Evolutionary conservation across 1,140 invertebrate species (phyloP).

Genomic region (Apis dorsata): DNA sequence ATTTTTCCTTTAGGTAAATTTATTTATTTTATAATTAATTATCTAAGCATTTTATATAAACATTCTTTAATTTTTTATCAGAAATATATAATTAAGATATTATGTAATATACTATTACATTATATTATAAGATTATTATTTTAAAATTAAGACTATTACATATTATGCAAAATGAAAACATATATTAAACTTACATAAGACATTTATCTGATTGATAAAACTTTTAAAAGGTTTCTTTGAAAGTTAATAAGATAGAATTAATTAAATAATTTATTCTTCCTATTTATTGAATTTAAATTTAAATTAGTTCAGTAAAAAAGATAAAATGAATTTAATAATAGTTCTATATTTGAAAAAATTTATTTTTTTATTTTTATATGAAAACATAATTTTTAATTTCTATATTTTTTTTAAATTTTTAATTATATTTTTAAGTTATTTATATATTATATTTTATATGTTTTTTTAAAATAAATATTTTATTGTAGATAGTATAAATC

Average conservation of each 20-base stretch:
- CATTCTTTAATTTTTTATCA: not conserved
- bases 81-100: not conserved
- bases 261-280: constrained; percentile 72
- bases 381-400: not conserved
- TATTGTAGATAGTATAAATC: constrained; percentile 7
- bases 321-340: constrained; percentile 25
- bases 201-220: constrained; percentile 67
- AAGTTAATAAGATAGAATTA: constrained; percentile 58
- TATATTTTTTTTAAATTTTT: not conserved
- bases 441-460: not conserved
- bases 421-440: not conserved
- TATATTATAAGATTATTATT: not conserved
- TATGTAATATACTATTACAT: not conserved
- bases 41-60: not conserved
- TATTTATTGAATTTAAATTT: constrained; percentile 72
- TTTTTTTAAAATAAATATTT: not conserved
- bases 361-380: not conserved
- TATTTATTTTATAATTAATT: not conserved
- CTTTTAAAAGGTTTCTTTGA: constrained; percentile 73
- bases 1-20: not conserved
- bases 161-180: constrained; percentile 16
- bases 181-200: constrained; percentile 64
- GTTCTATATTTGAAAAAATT: not conserved
- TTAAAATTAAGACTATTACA: no score
- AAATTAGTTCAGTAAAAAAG: constrained; percentile 50